These are phyloP conservation scores for Danaus plexippus DNA, from an alignment of 1,140 invertebrate genomes.

Conservation along the genomic window DNA sequence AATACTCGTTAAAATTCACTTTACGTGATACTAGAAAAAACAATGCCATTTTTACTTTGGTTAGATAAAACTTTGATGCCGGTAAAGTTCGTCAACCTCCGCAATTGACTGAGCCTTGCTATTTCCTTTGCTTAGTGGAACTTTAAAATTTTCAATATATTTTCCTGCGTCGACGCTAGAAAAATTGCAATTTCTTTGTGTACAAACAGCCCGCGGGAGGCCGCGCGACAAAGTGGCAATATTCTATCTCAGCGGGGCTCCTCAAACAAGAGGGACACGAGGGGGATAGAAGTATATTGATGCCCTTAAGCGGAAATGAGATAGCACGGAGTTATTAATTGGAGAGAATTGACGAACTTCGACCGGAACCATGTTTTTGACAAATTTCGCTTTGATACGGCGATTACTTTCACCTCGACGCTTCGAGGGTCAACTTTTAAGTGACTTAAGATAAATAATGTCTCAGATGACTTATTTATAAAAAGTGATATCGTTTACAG, in stretches of 20 bases:
- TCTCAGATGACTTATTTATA: constrained; percentile 29
- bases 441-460: constrained; percentile 44
- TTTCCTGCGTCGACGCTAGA: constrained; percentile 39
- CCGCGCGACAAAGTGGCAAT: constrained; percentile 68
- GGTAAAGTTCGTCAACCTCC: constrained; percentile 30
- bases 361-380: constrained; percentile 65
- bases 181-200: constrained; percentile 61
- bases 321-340: constrained; percentile 61
- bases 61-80: constrained; percentile 26
- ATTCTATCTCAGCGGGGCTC: constrained; percentile 66
- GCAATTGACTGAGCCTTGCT: constrained; percentile 34
- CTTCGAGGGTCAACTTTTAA: constrained; percentile 48
- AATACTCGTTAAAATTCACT: no score
- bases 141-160: constrained; percentile 51
- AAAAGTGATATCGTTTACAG: constrained; percentile 20
- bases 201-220: constrained; percentile 58
- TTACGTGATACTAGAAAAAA: no score
- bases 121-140: constrained; percentile 40
- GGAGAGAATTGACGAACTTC: constrained; percentile 68
- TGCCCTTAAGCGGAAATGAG: constrained; percentile 26
- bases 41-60: no score
- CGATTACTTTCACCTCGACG: constrained; percentile 67
- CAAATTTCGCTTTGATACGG: constrained; percentile 70
- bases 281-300: constrained; percentile 9
- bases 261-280: constrained; percentile 64